Percentiles rank a stretch among this genome's conserved stretches.
These are phyloP conservation scores for Chiridota heheva DNA, from an alignment of 35 echinoderm and acorn worm genomes.

Conservation along the genomic window DNA sequence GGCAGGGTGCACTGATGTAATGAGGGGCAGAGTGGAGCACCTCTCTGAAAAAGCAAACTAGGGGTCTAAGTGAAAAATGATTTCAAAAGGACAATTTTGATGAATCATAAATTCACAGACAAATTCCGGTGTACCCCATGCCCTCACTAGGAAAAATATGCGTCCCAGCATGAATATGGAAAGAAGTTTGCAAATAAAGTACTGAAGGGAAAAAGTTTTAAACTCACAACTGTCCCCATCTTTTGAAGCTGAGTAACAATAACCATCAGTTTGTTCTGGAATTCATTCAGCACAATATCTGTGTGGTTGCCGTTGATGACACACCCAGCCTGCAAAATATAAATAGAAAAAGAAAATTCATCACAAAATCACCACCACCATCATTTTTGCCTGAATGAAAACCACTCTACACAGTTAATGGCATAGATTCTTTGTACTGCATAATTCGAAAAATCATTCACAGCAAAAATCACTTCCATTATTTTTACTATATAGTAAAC, in stretches of 20 bases:
- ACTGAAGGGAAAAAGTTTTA: neutral
- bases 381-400: too few species aligned
- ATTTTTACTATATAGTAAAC: too few species aligned
- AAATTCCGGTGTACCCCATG: neutral
- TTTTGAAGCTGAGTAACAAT: conserved; percentile 26
- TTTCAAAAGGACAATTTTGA: neutral
- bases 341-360: neutral
- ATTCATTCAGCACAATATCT: conserved; percentile 6
- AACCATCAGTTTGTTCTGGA: conserved; percentile 18
- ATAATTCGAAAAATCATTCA: too few species aligned
- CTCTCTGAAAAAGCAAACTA: neutral
- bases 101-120: neutral
- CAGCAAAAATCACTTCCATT: too few species aligned
- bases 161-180: neutral
- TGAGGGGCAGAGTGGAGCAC: neutral
- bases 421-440: too few species aligned
- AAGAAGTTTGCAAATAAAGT: neutral
- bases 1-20: too few species aligned
- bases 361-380: too few species aligned
- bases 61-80: neutral
- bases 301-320: conserved; percentile 34
- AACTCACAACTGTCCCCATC: conserved; percentile 14
- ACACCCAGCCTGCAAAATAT: neutral
- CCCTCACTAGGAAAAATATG: neutral
- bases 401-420: too few species aligned